These are phyloP conservation scores for Oophaga sylvatica DNA, from an alignment of 2,797 vertebrate genomes.

Conservation along the genomic window DNA sequence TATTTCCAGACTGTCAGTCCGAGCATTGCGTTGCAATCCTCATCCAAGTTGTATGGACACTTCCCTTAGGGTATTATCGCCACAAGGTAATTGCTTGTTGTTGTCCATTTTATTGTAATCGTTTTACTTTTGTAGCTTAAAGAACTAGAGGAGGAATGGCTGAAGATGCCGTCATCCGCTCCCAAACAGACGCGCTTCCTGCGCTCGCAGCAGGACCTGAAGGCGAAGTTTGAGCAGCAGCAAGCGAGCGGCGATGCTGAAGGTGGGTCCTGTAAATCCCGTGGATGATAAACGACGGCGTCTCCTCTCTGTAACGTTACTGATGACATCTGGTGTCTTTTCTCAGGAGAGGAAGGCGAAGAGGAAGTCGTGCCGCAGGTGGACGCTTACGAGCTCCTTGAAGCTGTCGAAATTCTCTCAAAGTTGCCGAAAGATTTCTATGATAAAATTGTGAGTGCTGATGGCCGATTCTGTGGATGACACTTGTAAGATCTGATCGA, in stretches of 20 bases:
- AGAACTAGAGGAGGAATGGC: conserved; percentile 97
- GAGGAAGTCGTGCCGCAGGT: conserved; percentile 79
- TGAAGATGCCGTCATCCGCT: conserved; percentile 83
- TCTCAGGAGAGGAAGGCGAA: conserved; percentile 80
- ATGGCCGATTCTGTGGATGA: not conserved
- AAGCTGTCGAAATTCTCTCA: conserved; percentile 92
- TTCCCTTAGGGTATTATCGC: too few relatives aligned
- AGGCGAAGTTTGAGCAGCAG: conserved; percentile 93
- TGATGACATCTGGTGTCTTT: not conserved
- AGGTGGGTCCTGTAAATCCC: not conserved
- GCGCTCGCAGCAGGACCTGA: conserved; percentile 94
- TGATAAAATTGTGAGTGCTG: conserved; percentile 91
- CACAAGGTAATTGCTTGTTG: not conserved
- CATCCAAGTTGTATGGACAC: too few relatives aligned
- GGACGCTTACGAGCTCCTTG: conserved; percentile 94
- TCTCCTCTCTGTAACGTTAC: not conserved
- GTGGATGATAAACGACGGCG: not conserved
- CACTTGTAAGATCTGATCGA: not conserved
- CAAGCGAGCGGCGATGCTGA: conserved; percentile 84
- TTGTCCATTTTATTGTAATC: not conserved
- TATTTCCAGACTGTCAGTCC: too few relatives aligned
- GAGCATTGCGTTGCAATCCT: too few relatives aligned
- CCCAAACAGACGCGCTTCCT: conserved; percentile 91
- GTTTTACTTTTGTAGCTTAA: conserved; percentile 79
- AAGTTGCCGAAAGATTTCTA: conserved; percentile 99